Evolutionary conservation across 2,113 vertebrate species (phyloP), one percentile per base, ranked within the genome.

Genomic region (Saguinus imperator): DNA sequence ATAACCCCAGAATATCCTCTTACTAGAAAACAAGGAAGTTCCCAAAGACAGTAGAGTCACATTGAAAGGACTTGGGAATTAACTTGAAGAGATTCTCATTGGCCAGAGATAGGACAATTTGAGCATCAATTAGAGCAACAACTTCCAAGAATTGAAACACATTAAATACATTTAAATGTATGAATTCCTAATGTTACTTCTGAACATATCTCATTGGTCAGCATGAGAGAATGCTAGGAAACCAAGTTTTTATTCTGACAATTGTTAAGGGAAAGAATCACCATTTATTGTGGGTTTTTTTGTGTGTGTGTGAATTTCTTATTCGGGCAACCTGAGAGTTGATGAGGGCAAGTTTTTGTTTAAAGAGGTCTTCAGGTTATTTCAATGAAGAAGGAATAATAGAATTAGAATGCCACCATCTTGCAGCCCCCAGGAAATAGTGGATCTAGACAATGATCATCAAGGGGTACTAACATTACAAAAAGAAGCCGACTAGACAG

Each of bases 271-370:
- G 48, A 81, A 90, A 73, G 48, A 72, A 57, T 92, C 40, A 43
- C 32, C 5, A n/a, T 90, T 87, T 72, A 9, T 73, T 82, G 48
- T 11, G n/a, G n/a, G 37, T 48, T 95, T 89, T 96, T 50, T 87
- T 29, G 37, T 40, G 37, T 40, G 37, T 40, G 37, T 37, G 0
- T 77, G 29, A 76, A 82, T 20, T 85, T 89, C n/a, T 29, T 57
- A 48, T 90, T n/a, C 43, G n/a, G 10, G 14, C 96, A 58, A 57
- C 14, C 6, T 79, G 27, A 76, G 75, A 66, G 23, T 17, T 64
- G 80, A 86, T 75, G 40, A 87, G 32, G n/a, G 35, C 57, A 92
- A 76, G 16, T 72, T 94, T 84, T 14, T 89, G 61, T 94, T 95
- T 94, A 45, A 95, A 80, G 55, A 90, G 20, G 64, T 76, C 32